These are phyloP conservation scores for Podotricha telesiphe DNA, from an alignment of 2,888 invertebrate genomes.

Conservation along the genomic window DNA sequence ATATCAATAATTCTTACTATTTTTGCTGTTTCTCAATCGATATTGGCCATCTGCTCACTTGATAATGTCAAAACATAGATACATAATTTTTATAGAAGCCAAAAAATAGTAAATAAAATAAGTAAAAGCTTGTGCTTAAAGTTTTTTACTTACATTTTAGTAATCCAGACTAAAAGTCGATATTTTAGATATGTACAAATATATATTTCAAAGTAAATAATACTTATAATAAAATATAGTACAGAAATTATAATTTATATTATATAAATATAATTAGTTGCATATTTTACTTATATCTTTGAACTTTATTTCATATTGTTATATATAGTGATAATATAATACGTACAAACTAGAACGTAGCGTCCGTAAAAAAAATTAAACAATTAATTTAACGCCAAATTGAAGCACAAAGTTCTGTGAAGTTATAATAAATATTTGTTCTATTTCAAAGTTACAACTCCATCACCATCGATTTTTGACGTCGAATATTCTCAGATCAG, in stretches of 20 bases:
- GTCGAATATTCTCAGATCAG: slow-evolving; percentile 11
- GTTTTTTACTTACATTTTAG: too few relatives aligned
- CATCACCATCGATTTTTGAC: background rate
- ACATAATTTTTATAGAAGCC: background rate
- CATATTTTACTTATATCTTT: too few relatives aligned
- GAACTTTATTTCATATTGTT: background rate
- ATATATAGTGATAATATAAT: background rate
- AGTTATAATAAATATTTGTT: background rate
- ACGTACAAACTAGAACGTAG: background rate
- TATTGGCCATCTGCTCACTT: slow-evolving; percentile 22
- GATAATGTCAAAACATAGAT: slow-evolving; percentile 10
- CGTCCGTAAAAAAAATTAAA: background rate
- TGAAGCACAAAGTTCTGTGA: background rate
- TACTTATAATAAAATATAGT: too few relatives aligned
- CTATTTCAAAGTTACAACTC: slow-evolving; percentile 8
- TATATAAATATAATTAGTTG: too few relatives aligned
- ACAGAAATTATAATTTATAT: too few relatives aligned
- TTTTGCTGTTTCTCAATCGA: slow-evolving; percentile 38
- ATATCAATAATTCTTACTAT: slow-evolving; percentile 78
- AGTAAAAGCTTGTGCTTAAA: background rate
- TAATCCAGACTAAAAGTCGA: too few relatives aligned
- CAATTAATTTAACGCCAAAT: background rate
- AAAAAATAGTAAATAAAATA: background rate
- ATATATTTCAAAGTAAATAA: too few relatives aligned
- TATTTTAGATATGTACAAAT: too few relatives aligned